Evolutionary conservation across 2,888 invertebrate species (phyloP), one percentile per base, ranked within the genome.

Genomic region (Agrotis segetum): DNA sequence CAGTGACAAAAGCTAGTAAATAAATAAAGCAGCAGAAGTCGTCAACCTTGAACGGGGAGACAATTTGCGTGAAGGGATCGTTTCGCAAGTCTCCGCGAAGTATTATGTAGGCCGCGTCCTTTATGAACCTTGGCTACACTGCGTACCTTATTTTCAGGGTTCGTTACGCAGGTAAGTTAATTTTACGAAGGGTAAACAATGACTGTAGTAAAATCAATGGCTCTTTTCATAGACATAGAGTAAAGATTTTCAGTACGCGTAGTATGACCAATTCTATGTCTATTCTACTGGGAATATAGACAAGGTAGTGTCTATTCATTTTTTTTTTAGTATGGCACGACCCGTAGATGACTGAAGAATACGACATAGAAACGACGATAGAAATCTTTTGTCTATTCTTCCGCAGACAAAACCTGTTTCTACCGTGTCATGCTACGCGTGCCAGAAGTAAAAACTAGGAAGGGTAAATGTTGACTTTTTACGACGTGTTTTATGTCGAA

Each of bases 21-120:
- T 53, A 17, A 55, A 29, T 17, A 29, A 7, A 9, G 29, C 14
- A 52, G n/a, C 47, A 40, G 53, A 67, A 78, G 64, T 64, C 0
- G 81, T 62, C 58, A 11, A 46, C 82, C 81, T 82, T 81, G 82
- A 46, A 14, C n/a, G 56, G 24, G 19, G 55, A 19, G 55, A 74
- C 19, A 66, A 68, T 71, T 67, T 59, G 58, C 71, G 67, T 59
- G 82, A 82, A 71, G 69, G 82, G 79, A 71, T 21, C 40, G 47
- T 81, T 81, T 69, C 74, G 71, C 71, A 82, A 81, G 65, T 21
- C 19, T 74, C 40, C 62, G 59, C 66, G 34, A 56, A 62, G 16
- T 7, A 67, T 61, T 46, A 66, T 44, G 64, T 79, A 65, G 66
- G 76, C 58, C 71, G 34, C 21, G 62, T 34, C 40, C 46, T 49